phyloP scores from a whole-genome alignment of 2,888 invertebrate species.

The Aleiodes alternator region DNA sequence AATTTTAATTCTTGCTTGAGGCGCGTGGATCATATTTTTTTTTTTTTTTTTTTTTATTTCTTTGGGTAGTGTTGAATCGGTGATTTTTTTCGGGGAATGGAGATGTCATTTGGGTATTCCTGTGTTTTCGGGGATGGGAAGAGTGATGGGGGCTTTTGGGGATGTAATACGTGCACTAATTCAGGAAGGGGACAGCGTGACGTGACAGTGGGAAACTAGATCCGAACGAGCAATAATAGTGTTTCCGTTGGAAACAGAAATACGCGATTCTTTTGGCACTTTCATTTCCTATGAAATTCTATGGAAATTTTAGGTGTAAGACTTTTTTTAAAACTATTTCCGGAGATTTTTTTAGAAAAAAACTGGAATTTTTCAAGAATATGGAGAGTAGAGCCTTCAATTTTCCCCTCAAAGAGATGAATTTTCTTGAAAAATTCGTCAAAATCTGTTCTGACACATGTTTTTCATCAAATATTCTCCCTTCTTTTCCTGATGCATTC shows the following conservation, averaged over 20 bases:
- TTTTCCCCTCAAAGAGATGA: no score
- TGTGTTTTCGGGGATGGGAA: constrained; percentile 13
- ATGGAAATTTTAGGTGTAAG: no score
- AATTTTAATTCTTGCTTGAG: neutral
- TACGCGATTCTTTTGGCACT: no score
- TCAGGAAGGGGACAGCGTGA: constrained; percentile 9
- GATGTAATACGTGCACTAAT: constrained; percentile 15
- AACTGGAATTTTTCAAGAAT: no score
- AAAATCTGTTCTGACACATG: no score
- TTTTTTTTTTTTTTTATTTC: neutral
- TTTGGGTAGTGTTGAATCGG: neutral
- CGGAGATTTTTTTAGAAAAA: no score
- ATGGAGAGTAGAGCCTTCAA: no score
- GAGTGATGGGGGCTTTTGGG: constrained; percentile 1
- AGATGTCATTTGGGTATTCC: constrained; percentile 9
- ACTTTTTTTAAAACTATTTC: no score
- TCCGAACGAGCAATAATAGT: neutral
- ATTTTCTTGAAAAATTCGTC: no score
- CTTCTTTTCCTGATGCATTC: no score
- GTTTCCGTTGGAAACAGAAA: neutral
- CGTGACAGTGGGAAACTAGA: constrained; percentile 12
- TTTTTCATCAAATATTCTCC: no score
- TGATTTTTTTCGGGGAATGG: constrained; percentile 8
- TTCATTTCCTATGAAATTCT: no score
- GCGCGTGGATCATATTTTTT: neutral